A percentile compares a stretch with the other conserved stretches of the same genome.
Evolutionary conservation across 2,888 invertebrate genomes (phyloP).

Genomic region (Standfussiana lucernea): DNA sequence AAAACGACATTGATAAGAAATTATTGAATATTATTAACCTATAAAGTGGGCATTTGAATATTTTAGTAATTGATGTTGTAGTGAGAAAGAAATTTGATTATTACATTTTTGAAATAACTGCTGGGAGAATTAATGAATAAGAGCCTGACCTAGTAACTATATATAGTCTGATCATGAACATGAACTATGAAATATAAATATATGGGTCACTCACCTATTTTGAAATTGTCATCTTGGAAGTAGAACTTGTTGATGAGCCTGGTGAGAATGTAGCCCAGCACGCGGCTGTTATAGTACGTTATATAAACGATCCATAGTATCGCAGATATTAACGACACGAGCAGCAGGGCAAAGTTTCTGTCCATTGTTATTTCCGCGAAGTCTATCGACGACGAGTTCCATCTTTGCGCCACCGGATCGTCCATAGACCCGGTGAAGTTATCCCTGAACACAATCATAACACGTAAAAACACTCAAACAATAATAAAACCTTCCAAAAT

Average conservation of each 20-base stretch:
- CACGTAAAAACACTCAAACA: constrained; percentile 62
- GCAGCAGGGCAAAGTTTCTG: constrained; percentile 93
- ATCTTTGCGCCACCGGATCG: constrained; percentile 86
- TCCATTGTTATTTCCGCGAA: constrained; percentile 93
- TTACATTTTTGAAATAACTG: neutral
- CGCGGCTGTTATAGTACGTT: constrained; percentile 98
- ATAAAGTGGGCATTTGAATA: constrained; percentile 1
- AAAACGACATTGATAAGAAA: constrained; percentile 25
- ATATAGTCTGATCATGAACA: constrained; percentile 49
- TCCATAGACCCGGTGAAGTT: constrained; percentile 79
- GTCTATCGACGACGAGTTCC: constrained; percentile 92
- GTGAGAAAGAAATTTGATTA: neutral
- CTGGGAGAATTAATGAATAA: neutral
- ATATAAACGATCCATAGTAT: constrained; percentile 98
- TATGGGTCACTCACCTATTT: constrained; percentile 93
- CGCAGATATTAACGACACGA: constrained; percentile 95
- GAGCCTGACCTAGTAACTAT: constrained; percentile 28
- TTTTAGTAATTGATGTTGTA: neutral
- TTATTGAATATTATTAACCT: constrained; percentile 12
- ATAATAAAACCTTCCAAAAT: constrained; percentile 68
- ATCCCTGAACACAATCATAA: constrained; percentile 78
- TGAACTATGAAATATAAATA: constrained; percentile 54
- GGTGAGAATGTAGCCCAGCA: constrained; percentile 97
- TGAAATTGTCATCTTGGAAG: constrained; percentile 96
- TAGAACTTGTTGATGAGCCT: constrained; percentile 96